phyloP scores from a whole-genome alignment of 2,113 vertebrate species.

The Cebidichthys violaceus region DNA sequence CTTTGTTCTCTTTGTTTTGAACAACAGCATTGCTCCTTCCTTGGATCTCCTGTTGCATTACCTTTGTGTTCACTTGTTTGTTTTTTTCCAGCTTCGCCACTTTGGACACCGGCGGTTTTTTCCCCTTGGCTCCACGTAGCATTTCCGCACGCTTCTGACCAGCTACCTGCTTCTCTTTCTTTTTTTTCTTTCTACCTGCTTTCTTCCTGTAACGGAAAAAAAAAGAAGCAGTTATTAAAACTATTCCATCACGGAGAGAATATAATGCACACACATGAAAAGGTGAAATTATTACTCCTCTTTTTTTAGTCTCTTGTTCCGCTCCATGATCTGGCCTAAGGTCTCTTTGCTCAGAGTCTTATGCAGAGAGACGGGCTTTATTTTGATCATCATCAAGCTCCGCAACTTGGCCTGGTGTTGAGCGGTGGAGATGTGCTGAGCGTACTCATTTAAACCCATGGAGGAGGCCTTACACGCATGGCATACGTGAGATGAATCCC shows the following conservation, averaged over 20 bases:
- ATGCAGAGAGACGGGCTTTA: constrained; percentile 65
- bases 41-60: neutral
- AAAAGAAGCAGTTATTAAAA: neutral
- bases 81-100: fast-evolving
- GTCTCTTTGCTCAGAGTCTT: constrained; percentile 12
- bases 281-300: constrained; percentile 42
- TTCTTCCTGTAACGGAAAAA: constrained; percentile 51
- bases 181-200: constrained; percentile 8
- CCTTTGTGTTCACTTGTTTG: neutral
- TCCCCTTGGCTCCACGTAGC: neutral
- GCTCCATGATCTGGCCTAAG: neutral
- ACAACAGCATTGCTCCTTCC: constrained; percentile 30
- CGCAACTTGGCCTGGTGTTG: constrained; percentile 86
- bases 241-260: neutral
- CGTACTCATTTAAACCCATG: constrained; percentile 86
- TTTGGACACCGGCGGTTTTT: neutral
- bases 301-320: constrained; percentile 53
- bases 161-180: neutral
- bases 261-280: neutral
- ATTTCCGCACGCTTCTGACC: neutral
- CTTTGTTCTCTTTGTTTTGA: constrained; percentile 69
- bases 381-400: constrained; percentile 70
- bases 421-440: constrained; percentile 88
- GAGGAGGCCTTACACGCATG: constrained; percentile 85
- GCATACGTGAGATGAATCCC: constrained; percentile 88